These are phyloP conservation scores for Thermophis baileyi DNA, from an alignment of 2,113 vertebrate genomes.

Conservation along the genomic window DNA sequence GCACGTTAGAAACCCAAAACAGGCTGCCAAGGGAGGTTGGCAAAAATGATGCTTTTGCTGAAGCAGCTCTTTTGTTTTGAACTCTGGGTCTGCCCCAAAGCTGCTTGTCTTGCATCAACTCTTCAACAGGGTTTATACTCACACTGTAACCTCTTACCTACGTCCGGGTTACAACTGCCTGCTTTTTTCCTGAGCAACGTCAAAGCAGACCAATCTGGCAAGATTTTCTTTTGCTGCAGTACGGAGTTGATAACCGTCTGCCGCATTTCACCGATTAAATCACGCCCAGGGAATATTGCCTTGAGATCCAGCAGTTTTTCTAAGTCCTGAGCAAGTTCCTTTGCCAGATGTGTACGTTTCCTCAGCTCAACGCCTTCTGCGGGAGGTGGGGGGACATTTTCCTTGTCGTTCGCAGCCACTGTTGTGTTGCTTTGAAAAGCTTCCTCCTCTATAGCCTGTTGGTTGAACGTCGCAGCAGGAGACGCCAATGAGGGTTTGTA, in stretches of 20 bases:
- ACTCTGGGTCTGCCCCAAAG: not conserved
- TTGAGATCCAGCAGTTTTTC: conserved; percentile 59
- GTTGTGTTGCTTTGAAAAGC: not conserved
- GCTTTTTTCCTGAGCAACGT: conserved; percentile 19
- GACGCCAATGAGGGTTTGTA: not conserved
- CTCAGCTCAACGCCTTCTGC: not conserved
- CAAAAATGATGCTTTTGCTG: not conserved
- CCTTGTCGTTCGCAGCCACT: conserved; percentile 16
- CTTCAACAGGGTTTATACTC: not conserved
- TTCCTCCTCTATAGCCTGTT: not conserved
- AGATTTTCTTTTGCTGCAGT: conserved; percentile 63
- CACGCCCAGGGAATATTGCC: conserved; percentile 50
- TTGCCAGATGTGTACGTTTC: conserved; percentile 15
- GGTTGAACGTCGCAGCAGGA: not conserved
- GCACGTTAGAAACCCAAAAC: not conserved
- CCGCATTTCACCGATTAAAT: conserved; percentile 70
- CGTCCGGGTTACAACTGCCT: not conserved
- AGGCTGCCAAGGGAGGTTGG: not conserved
- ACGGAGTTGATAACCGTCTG: conserved; percentile 65
- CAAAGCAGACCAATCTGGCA: conserved; percentile 64
- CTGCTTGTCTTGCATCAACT: not conserved
- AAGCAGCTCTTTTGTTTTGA: not conserved
- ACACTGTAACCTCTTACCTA: not conserved
- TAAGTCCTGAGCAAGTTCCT: conserved; percentile 61
- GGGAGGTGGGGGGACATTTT: conserved; percentile 34